Percentiles rank a stretch among this genome's conserved stretches.
Conservation (phyloP, 2,797 vertebrate species). For the Tadarida brasiliensis region DNA sequence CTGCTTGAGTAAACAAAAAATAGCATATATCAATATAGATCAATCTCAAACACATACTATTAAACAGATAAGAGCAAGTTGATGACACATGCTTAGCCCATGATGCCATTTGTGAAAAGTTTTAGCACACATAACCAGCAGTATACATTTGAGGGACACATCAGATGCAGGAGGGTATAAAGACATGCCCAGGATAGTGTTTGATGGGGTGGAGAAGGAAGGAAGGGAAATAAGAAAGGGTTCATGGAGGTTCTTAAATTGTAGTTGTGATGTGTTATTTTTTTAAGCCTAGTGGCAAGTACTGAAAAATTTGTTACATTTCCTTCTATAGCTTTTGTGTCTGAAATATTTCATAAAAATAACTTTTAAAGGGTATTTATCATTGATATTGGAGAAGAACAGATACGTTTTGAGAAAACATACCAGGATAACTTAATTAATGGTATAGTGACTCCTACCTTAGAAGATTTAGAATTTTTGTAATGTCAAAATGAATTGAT, state of each 20-base stretch:
- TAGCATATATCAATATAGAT: neutral
- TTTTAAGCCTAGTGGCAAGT: neutral
- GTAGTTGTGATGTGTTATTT: neutral
- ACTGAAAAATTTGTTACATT: neutral
- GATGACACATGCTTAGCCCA: neutral
- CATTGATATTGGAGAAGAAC: conserved; percentile 32
- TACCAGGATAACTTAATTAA: neutral
- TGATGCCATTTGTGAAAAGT: neutral
- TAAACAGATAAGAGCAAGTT: conserved; percentile 30
- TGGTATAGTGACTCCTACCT: neutral
- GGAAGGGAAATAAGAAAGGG: neutral
- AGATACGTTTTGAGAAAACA: neutral
- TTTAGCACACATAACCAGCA: neutral
- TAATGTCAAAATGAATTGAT: conserved; percentile 2
- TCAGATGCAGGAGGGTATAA: neutral
- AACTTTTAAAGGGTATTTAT: neutral
- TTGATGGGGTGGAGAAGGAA: neutral
- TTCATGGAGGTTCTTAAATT: neutral
- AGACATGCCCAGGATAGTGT: neutral
- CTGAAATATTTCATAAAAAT: conserved; percentile 40
- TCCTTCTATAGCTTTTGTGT: neutral
- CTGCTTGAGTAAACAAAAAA: conserved; percentile 3
- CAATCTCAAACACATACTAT: neutral
- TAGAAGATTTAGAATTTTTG: conserved; percentile 22
- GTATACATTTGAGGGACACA: neutral